Evolutionary conservation across 2,797 vertebrate genomes (phyloP).

Genomic region (Zonotrichia albicollis): DNA sequence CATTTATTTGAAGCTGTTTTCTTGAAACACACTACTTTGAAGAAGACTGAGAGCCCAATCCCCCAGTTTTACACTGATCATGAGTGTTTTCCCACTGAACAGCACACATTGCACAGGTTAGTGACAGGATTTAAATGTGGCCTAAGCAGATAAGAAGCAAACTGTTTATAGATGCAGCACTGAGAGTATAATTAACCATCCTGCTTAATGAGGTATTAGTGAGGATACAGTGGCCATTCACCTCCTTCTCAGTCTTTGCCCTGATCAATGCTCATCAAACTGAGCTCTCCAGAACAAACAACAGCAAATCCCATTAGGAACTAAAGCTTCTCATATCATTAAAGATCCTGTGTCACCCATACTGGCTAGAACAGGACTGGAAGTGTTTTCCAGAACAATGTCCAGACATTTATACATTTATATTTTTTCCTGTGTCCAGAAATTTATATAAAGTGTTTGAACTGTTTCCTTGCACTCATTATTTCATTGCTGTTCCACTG

Average conservation of each 20-base stretch:
- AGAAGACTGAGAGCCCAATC: neutral
- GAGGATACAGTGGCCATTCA: neutral
- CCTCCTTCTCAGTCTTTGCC: neutral
- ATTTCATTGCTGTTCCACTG: neutral
- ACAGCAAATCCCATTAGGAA: neutral
- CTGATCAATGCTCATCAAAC: neutral
- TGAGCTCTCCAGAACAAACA: neutral
- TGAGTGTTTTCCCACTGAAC: neutral
- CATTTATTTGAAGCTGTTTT: neutral
- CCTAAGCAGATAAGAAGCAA: conserved; percentile 2
- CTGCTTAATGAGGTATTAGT: neutral
- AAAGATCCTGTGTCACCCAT: neutral
- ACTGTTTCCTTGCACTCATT: neutral
- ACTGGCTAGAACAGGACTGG: neutral
- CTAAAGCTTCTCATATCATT: neutral
- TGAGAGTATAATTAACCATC: conserved; percentile 9
- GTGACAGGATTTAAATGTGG: neutral
- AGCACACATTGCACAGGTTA: neutral
- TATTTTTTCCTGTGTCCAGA: neutral
- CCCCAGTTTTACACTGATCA: neutral
- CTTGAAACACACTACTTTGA: neutral
- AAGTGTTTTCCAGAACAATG: neutral
- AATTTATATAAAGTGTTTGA: neutral
- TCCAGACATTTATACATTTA: neutral
- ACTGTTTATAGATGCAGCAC: neutral